These are phyloP conservation scores for Vanessa atalanta DNA, from an alignment of 1,140 invertebrate genomes.

Conservation along the genomic window DNA sequence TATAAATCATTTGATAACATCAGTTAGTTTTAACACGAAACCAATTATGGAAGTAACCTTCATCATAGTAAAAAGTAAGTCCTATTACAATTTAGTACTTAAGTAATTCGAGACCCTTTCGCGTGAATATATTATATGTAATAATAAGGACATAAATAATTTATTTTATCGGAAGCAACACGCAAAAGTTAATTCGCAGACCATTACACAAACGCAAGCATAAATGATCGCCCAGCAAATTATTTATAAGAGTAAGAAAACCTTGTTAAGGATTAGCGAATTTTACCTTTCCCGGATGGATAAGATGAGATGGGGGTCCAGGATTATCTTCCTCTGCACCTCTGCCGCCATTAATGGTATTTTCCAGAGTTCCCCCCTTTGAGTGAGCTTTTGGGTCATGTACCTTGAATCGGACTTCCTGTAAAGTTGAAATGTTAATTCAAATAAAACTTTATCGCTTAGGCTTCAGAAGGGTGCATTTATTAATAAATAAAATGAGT, in stretches of 20 bases:
- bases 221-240: slow-evolving; percentile 21
- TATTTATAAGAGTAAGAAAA: neutral
- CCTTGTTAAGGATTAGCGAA: neutral
- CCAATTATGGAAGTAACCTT: slow-evolving; percentile 22
- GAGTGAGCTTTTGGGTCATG: slow-evolving; percentile 95
- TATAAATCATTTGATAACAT: slow-evolving; percentile 29
- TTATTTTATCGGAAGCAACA: slow-evolving; percentile 22
- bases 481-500: too few relatives aligned
- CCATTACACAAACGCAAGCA: slow-evolving; percentile 25
- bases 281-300: slow-evolving; percentile 88
- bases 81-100: neutral
- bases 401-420: slow-evolving; percentile 97
- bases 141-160: neutral
- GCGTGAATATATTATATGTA: slow-evolving; percentile 20
- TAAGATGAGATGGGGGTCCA: slow-evolving; percentile 87
- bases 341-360: slow-evolving; percentile 91
- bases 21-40: slow-evolving; percentile 20
- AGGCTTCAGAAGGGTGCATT: too few relatives aligned
- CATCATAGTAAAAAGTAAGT: slow-evolving; percentile 1
- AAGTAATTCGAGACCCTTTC: slow-evolving; percentile 2
- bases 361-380: slow-evolving; percentile 94
- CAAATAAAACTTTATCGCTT: too few relatives aligned
- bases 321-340: slow-evolving; percentile 83
- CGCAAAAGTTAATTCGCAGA: slow-evolving; percentile 39
- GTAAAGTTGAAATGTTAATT: slow-evolving; percentile 56